phyloP scores from a whole-genome alignment of 2,888 invertebrate species.

The Agonopterix alstromeriana region DNA sequence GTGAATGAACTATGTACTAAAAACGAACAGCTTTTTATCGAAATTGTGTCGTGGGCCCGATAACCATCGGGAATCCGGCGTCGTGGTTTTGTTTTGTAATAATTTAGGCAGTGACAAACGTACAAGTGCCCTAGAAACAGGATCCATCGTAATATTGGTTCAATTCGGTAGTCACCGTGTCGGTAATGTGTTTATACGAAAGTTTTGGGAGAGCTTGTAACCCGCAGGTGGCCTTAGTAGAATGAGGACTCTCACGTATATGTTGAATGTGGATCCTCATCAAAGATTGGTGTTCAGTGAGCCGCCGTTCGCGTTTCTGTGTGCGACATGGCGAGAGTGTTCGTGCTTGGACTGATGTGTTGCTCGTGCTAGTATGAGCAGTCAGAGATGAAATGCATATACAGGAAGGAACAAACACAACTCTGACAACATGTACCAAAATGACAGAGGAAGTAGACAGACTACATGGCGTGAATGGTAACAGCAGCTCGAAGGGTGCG shows the following conservation, averaged over 20 bases:
- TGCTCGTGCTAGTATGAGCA: constrained; percentile 70
- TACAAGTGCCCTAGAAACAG: constrained; percentile 37
- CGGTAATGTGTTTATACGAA: constrained; percentile 72
- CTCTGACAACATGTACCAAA: constrained; percentile 84
- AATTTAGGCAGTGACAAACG: constrained; percentile 47
- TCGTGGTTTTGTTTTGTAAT: constrained; percentile 55
- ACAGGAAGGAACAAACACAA: constrained; percentile 79
- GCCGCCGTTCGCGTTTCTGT: constrained; percentile 43
- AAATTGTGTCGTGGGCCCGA: constrained; percentile 72
- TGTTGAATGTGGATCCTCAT: constrained; percentile 53
- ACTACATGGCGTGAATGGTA: constrained; percentile 84
- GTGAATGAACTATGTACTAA: constrained; percentile 76
- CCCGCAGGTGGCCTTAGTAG: constrained; percentile 71
- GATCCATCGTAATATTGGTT: constrained; percentile 41
- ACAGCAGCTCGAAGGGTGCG: constrained; percentile 76
- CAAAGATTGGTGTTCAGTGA: constrained; percentile 49
- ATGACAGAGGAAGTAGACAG: constrained; percentile 81
- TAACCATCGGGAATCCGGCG: constrained; percentile 64
- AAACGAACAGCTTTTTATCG: constrained; percentile 75
- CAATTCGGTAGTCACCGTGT: constrained; percentile 63
- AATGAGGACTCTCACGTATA: constrained; percentile 70
- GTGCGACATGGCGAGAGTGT: constrained; percentile 65
- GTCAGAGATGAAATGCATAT: constrained; percentile 81
- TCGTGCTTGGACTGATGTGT: constrained; percentile 62
- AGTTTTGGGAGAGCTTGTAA: constrained; percentile 57